Conservation (phyloP, 2,113 vertebrate genomes). For the Pomatorhinus ruficollis region DNA sequence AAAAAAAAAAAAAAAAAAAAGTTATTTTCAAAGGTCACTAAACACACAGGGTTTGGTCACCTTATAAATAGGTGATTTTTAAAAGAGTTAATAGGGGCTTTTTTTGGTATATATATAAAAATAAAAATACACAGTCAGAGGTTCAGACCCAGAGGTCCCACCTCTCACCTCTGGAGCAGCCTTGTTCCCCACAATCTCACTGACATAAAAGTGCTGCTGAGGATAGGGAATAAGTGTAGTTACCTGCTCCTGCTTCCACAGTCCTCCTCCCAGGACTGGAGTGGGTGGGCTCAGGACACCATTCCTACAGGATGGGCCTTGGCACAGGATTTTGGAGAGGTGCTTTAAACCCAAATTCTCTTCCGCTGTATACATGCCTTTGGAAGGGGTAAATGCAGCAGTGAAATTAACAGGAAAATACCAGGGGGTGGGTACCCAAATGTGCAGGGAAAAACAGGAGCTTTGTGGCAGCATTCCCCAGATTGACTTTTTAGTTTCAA, state of each 20-base stretch:
- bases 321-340: not conserved
- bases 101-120: not conserved
- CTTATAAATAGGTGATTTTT: not conserved
- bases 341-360: not conserved
- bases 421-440: accelerated
- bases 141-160: not conserved
- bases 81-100: accelerated
- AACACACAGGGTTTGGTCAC: not conserved
- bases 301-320: not conserved
- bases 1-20: not conserved
- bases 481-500: not conserved
- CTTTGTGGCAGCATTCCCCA: not conserved
- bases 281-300: not conserved
- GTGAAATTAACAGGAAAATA: not conserved
- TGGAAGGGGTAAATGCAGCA: not conserved
- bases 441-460: not conserved
- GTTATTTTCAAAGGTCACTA: conserved; percentile 5
- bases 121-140: not conserved
- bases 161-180: not conserved
- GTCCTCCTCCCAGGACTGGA: not conserved
- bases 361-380: not conserved
- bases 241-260: not conserved
- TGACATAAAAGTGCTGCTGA: not conserved
- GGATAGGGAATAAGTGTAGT: accelerated
- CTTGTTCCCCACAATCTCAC: accelerated